Conservation (phyloP, 2,113 vertebrate genomes). For the Leptodactylus fuscus region DNA sequence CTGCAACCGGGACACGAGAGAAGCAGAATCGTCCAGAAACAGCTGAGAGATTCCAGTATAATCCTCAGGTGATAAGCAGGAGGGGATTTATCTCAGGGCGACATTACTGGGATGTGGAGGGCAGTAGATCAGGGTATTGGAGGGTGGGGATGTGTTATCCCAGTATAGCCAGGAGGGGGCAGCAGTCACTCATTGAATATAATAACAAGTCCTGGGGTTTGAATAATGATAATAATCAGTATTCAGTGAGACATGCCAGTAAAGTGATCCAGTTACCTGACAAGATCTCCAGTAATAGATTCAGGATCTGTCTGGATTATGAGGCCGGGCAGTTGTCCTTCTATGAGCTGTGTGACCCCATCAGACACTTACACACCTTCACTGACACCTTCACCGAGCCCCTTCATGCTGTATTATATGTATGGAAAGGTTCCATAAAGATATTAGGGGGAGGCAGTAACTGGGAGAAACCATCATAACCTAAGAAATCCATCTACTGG, state of each 20-base stretch:
- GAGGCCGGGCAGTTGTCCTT: slow-evolving; percentile 5
- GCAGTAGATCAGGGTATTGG: neutral
- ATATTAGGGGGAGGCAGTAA: neutral
- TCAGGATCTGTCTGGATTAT: slow-evolving; percentile 14
- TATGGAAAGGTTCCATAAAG: neutral
- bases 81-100: neutral
- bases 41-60: neutral
- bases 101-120: neutral
- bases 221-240: neutral
- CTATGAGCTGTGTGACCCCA: slow-evolving; percentile 34
- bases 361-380: slow-evolving; percentile 4
- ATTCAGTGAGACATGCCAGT: neutral
- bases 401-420: neutral
- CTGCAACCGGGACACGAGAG: neutral
- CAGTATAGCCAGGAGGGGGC: neutral
- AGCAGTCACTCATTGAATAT: neutral
- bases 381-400: neutral
- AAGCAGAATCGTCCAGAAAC: neutral
- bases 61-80: neutral
- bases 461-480: neutral
- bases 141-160: neutral
- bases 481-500: neutral
- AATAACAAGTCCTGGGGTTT: neutral
- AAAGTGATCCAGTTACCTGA: neutral
- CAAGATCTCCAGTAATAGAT: neutral